Evolutionary conservation across 2,113 vertebrate species (phyloP), one percentile per base, ranked within the genome.

Genomic region (Aldabrachelys gigantea): DNA sequence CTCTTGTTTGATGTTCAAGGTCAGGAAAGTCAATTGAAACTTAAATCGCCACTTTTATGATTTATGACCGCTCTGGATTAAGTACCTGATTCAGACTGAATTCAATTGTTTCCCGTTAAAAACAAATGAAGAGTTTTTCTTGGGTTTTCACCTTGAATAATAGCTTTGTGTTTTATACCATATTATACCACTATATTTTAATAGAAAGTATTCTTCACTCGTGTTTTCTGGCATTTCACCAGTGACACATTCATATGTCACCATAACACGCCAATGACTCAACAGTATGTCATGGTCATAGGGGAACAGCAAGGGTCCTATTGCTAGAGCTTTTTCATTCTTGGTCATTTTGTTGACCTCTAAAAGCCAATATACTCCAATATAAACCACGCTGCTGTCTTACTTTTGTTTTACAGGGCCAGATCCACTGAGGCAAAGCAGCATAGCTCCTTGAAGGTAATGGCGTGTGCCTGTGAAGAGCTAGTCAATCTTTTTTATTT

Each of bases 21-120:
- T 96, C 96, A 96, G 94, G 93, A 95, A 98, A 98, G 98, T 98
- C 98, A 98, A 98, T 97, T 97, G 97, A 98, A 98, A 98, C 98
- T 98, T 98, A 98, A 98, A 98, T 98, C 95, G 95, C 92, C 89
- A 93, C 97, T 81, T 88, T 93, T 97, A 97, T 98, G 98, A 98
- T 99, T 98, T 98, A 98, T 97, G 98, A 95, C 84, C 90, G 89
- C 90, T 96, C 93, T 95, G 96, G 97, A 98, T 98, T 97, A 97
- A 93, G 96, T 95, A 96, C 93, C 91, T 89, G 96, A 98, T 98
- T 98, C 97, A 94, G 96, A 96, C 94, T 80, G 92, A 93, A 95
- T 97, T 98, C 94, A 95, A 93, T 92, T 97, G 89, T 97, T 98
- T 95, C 90, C 91, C 85, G 93, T 94, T 94, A 94, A 87, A 97